Conservation (phyloP, 2,888 invertebrate species). For the Hirtodrosophila confusa region DNA sequence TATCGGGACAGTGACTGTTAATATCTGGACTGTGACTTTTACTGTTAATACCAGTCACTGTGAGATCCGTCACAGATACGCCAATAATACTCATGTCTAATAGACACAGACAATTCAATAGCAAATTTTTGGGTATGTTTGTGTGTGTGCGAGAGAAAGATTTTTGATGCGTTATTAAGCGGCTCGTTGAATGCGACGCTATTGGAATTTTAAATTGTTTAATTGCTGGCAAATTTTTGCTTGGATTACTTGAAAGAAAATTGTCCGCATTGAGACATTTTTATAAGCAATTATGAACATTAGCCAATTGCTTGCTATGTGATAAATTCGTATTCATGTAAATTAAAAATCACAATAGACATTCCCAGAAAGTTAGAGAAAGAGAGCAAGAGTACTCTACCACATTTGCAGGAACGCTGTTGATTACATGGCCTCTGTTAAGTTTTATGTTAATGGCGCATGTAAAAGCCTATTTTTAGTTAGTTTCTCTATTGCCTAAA, state of each 20-base stretch:
- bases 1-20: too few species aligned
- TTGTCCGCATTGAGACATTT: constrained; percentile 60
- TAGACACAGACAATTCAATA: not conserved
- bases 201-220: constrained; percentile 75
- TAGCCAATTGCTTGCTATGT: constrained; percentile 19
- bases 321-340: constrained; percentile 8
- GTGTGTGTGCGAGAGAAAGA: constrained; percentile 29
- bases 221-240: constrained; percentile 66
- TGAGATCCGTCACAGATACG: too few species aligned
- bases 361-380: not conserved
- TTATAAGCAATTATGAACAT: constrained; percentile 57
- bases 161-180: constrained; percentile 75
- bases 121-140: not conserved
- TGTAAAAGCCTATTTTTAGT: constrained; percentile 48
- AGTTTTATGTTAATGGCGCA: constrained; percentile 47
- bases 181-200: constrained; percentile 57
- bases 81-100: too few species aligned
- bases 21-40: too few species aligned
- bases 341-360: constrained; percentile 12
- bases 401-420: constrained; percentile 24
- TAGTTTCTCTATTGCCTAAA: constrained; percentile 57
- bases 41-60: too few species aligned
- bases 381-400: not conserved
- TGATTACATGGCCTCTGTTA: constrained; percentile 40
- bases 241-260: constrained; percentile 60